phyloP scores from a whole-genome alignment of 2,113 vertebrate genomes.

The Paratilapia polleni region DNA sequence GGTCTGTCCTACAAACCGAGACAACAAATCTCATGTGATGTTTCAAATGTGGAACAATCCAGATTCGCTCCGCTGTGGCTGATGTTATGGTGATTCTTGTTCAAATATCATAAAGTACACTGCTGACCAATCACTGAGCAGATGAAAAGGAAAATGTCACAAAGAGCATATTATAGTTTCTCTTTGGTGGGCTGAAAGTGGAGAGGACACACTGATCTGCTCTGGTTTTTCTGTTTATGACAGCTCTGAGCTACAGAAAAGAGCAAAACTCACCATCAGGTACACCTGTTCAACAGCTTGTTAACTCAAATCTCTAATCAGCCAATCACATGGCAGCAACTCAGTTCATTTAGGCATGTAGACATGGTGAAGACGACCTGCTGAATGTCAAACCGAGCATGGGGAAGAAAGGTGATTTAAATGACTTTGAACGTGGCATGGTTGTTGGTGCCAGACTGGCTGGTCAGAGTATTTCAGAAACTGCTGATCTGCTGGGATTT shows the following conservation, averaged over 20 bases:
- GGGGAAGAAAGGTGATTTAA: too few relatives aligned
- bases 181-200: not conserved
- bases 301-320: too few relatives aligned
- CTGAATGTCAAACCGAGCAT: too few relatives aligned
- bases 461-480: too few relatives aligned
- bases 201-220: constrained; percentile 6
- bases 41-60: constrained; percentile 55
- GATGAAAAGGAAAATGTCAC: constrained; percentile 17
- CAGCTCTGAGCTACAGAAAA: not conserved
- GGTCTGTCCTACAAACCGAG: constrained; percentile 50
- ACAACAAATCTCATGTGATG: constrained; percentile 46
- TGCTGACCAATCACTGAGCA: constrained; percentile 5
- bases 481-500: too few relatives aligned
- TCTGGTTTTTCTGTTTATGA: constrained; percentile 11
- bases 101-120: constrained; percentile 1
- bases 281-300: too few relatives aligned
- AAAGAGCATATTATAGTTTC: constrained; percentile 4
- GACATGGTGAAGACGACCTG: too few relatives aligned
- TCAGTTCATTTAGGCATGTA: too few relatives aligned
- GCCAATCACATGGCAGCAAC: too few relatives aligned
- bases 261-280: not conserved
- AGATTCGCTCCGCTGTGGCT: constrained; percentile 50
- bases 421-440: too few relatives aligned
- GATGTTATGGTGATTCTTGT: constrained; percentile 36
- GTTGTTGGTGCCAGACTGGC: too few relatives aligned